A percentile compares a stretch with the other conserved stretches of the same genome.
phyloP scores from a whole-genome alignment of 2,888 invertebrate species.

The Pachycephus smyrnensis region DNA sequence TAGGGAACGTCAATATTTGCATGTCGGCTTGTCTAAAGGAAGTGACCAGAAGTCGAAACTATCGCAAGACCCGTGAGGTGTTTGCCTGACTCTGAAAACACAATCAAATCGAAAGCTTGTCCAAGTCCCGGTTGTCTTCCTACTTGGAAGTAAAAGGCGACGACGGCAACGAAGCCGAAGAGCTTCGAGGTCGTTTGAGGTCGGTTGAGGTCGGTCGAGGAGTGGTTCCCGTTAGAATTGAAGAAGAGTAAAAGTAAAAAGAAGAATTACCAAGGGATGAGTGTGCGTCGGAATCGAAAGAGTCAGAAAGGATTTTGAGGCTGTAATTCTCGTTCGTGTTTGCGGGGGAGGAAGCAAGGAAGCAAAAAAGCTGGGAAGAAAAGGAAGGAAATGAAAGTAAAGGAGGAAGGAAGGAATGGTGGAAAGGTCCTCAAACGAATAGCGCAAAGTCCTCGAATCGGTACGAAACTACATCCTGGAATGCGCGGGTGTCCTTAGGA shows the following conservation, averaged over 20 bases:
- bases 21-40: not conserved
- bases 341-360: not conserved
- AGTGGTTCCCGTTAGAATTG: not conserved
- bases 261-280: not conserved
- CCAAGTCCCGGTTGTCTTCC: not conserved
- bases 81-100: slow-evolving; percentile 38
- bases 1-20: too few species aligned
- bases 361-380: not conserved
- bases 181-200: too few species aligned
- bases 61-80: slow-evolving; percentile 27
- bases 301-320: too few species aligned
- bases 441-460: slow-evolving; percentile 15
- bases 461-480: slow-evolving; percentile 32
- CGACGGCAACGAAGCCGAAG: too few species aligned
- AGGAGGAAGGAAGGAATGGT: not conserved
- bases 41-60: slow-evolving; percentile 12
- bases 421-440: slow-evolving; percentile 18
- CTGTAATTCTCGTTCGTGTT: too few species aligned
- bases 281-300: too few species aligned
- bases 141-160: not conserved
- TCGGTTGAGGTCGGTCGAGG: not conserved
- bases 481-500: slow-evolving; percentile 55
- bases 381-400: not conserved
- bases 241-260: not conserved
- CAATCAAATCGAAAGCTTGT: slow-evolving; percentile 38